Conservation (phyloP, 2,888 invertebrate species). For the Himalopsyche anomala region DNA sequence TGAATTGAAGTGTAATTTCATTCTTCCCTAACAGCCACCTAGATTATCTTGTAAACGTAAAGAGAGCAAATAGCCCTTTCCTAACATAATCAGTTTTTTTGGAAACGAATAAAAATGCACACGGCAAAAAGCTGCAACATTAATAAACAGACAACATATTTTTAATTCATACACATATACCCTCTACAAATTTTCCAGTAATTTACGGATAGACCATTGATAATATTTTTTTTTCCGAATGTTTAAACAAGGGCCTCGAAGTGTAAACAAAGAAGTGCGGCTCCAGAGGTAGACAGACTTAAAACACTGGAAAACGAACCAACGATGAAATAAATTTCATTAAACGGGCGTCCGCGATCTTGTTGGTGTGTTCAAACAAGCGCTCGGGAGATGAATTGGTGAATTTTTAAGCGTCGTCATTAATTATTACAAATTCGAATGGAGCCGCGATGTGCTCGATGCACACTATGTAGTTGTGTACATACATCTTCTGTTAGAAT, state of each 20-base stretch:
- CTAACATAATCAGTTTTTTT: too few relatives aligned
- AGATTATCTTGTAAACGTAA: too few relatives aligned
- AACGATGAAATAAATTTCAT: conserved; percentile 7
- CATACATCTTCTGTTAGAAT: conserved; percentile 9
- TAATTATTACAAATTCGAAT: conserved; percentile 42
- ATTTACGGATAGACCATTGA: too few relatives aligned
- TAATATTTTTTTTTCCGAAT: background rate
- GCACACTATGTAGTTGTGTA: conserved; percentile 20
- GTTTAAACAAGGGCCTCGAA: background rate
- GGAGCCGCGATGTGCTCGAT: conserved; percentile 1
- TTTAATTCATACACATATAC: too few relatives aligned
- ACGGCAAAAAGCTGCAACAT: too few relatives aligned
- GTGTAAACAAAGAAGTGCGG: background rate
- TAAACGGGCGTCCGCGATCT: conserved; percentile 38
- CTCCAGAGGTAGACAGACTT: background rate
- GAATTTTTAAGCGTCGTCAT: conserved; percentile 29
- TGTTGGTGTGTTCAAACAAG: conserved; percentile 31
- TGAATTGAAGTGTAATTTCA: too few relatives aligned
- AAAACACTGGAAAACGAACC: background rate
- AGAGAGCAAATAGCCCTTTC: too few relatives aligned
- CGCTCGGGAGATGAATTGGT: conserved; percentile 16
- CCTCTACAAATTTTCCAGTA: too few relatives aligned
- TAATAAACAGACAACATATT: too few relatives aligned
- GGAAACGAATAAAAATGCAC: too few relatives aligned
- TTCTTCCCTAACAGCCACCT: too few relatives aligned